Evolutionary conservation across 1,140 invertebrate species (phyloP).

Genomic region (Drosophila repletoides): DNA sequence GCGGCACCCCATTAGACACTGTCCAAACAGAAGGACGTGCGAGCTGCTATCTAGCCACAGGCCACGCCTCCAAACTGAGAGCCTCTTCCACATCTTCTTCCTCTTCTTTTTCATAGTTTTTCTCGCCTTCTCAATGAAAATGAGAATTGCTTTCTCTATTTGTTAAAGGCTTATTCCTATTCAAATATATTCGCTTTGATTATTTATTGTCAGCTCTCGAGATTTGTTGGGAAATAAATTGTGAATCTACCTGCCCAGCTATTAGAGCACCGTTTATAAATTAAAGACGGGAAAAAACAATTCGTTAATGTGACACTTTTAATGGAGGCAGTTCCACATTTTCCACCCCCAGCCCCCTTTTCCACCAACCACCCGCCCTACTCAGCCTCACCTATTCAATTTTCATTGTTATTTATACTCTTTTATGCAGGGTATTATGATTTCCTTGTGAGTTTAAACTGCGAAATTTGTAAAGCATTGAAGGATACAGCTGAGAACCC

Average conservation of each 20-base stretch:
- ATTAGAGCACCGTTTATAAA: conserved; percentile 61
- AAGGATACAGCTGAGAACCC: too few species aligned
- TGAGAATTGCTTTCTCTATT: not conserved
- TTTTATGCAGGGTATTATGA: too few species aligned
- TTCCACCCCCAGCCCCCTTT: not conserved
- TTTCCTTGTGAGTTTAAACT: too few species aligned
- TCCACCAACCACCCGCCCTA: not conserved
- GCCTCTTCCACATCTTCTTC: not conserved
- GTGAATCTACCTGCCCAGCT: conserved; percentile 53
- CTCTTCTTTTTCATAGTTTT: conserved; percentile 23
- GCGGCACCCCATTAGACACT: conserved; percentile 65
- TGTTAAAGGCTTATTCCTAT: conserved; percentile 62
- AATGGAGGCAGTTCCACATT: conserved; percentile 46
- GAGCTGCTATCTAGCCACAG: conserved; percentile 4
- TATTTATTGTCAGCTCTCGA: conserved; percentile 17
- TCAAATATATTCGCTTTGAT: not conserved
- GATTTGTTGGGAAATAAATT: conserved; percentile 62
- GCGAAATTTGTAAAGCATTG: too few species aligned
- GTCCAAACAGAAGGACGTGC: conserved; percentile 61
- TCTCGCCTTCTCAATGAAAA: conserved; percentile 58
- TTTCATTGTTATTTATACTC: conserved; percentile 32
- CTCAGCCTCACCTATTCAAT: conserved; percentile 1
- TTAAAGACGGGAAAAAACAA: conserved; percentile 57
- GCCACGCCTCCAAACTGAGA: conserved; percentile 47
- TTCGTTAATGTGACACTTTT: conserved; percentile 80